These are phyloP conservation scores for Plecturocebus donacophilus DNA, from an alignment of 2,113 vertebrate species.

Conservation along the genomic window DNA sequence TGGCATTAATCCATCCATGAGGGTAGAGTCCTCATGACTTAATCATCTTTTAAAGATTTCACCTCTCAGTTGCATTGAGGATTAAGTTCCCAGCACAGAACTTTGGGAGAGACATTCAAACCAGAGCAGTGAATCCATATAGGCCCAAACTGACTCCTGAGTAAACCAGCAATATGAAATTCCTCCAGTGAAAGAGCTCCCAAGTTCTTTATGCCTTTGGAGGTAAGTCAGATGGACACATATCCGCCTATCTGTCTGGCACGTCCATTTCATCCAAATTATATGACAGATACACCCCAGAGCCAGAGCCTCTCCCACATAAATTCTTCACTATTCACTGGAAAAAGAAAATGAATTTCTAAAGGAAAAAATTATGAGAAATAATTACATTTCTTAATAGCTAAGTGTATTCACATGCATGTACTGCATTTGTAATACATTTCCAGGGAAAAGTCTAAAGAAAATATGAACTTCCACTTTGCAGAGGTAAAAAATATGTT, in stretches of 20 bases:
- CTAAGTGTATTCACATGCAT: not conserved
- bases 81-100: not conserved
- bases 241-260: not conserved
- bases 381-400: not conserved
- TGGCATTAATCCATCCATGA: not conserved
- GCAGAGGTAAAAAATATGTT: not conserved
- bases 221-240: not conserved
- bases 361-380: not conserved
- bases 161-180: constrained; percentile 50
- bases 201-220: not conserved
- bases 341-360: constrained; percentile 20
- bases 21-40: not conserved
- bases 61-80: not conserved
- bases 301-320: not conserved
- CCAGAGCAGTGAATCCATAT: constrained; percentile 28
- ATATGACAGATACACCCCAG: not conserved
- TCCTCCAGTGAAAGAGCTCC: not conserved
- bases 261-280: constrained; percentile 42
- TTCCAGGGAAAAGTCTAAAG: not conserved
- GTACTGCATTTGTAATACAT: not conserved
- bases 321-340: not conserved
- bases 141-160: constrained; percentile 31
- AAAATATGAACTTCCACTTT: not conserved
- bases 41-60: not conserved
- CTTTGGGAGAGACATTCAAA: not conserved